Evolutionary conservation across 2,113 vertebrate species (phyloP), one percentile per base, ranked within the genome.

Genomic region (Alethe castanea): DNA sequence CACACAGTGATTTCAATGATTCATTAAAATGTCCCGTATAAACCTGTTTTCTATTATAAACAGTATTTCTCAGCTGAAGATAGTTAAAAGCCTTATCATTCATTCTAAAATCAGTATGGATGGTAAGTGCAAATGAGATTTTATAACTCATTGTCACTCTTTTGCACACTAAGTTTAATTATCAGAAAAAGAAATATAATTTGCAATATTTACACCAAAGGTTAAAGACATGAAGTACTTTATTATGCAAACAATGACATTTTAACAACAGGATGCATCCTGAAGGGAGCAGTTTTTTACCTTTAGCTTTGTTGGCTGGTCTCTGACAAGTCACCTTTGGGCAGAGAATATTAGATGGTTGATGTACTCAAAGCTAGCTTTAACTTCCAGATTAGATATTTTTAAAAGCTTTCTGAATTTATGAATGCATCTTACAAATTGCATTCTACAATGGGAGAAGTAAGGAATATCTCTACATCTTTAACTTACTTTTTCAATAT

Each of bases 121-220:
- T 90, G 62, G 24, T 86, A 88, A 86, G 60, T 57, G 40, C 57
- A 95, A 95, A 92, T 86, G 88, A 86, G 56, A 64, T 94, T 95
- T 93, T 93, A 26, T 48, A 86, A 90, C 67, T 88, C 47, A 42
- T 83, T 86, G 79, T 90, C 72, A 67, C 29, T 82, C 59, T 91
- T 92, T 76, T 92, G 48, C 45, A 52, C 1, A 0, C 74, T 50
- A 86, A 72, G 71, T 69, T 93, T 96, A 95, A 92, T 95, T 90
- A 81, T 81, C 64, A 95, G 71, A 83, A 94, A 76, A 94, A 94
- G 65, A 94, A 74, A 90, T 78, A 83, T 38, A 0, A 67, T 81
- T 93, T 95, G 60, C 69, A 86, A 38, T 93, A 71, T 81, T 96
- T 94, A 90, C 47, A 86, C 48, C 48, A 74, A 90, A 95, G 76